Evolutionary conservation across 2,113 vertebrate species (phyloP), one percentile per base, ranked within the genome.

Genomic region (Gymnorhina tibicen): DNA sequence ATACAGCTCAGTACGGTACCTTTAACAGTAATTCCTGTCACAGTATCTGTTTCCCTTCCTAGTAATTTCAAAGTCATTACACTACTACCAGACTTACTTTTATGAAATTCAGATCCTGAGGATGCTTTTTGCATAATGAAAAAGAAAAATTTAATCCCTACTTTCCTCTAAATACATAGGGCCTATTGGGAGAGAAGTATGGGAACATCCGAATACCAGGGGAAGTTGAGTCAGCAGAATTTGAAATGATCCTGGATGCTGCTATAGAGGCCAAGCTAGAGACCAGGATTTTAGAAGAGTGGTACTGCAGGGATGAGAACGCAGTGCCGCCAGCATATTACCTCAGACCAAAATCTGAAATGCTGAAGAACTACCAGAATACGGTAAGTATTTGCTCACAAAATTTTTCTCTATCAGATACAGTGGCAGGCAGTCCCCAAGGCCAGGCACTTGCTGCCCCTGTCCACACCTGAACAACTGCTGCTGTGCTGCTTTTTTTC

Each of bases 301-400:
- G 99, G 99, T 99, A 99, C 97, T 99, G 99, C 97, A 98, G 99
- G 63, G 99, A 99, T 93, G 99, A 99, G 98, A 99, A 99, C 55
- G 98, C 99, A 0, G 99, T 99, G 93, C 99, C 99, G 4, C 99
- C 99, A 78, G 98, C 99, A 1, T 99, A 99, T 99, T 99, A 99
- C 99, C 99, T 99, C 98, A 99, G 98, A 98, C 98, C 99, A 78
- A 99, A 98, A 97, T 97, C 98, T 91, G 99, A 99, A 97, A 98
- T 99, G 98, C 98, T 99, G 53, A 99, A 98, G 97, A 99, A 97
- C 98, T 98, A 98, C 97, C 98, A 99, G 97, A 99, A 99, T 89
- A 97, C 98, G 12, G 99, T 99, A 97, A 98, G 97, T 93, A 20
- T 42, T 28, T 85, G 26, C 56, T 75, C 42, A 27, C 24, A 44